Base-by-base conservation (phyloP, 2,113 vertebrate genomes). In the Sphyrna mokarran region DNA sequence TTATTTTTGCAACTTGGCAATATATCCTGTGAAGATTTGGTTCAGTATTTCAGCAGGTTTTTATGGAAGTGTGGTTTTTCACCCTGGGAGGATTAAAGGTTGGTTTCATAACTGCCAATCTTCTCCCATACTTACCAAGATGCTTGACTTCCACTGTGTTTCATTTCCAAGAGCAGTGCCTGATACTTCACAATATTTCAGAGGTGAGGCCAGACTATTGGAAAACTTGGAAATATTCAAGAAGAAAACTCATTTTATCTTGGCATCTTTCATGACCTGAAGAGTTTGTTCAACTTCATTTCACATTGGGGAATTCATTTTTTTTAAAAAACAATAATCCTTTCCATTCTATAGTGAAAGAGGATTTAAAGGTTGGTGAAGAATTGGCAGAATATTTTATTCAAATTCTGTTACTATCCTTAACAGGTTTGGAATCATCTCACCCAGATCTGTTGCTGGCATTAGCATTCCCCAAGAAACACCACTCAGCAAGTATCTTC, bases 371-470 rank as follows among this genome's bases (percentile, higher is more conserved):
- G 78, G n/a, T n/a, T 37, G 80, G 16, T 37, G 80, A 58, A 13
- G 87, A 61, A 29, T 86, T 86, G 83, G 40, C 18, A 22, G 37
- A 63, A 61, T 33, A 90, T 29, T 43, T 40, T 37, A 70, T n/a
- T 69, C 66, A 70, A 68, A 43, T 3, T 68, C 66, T 94, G 91
- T 11, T 94, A 22, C 10, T 94, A 20, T 40, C 63, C 48, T 94
- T 94, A 20, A 70, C 66, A 94, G 91, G 91, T 1, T 69, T 94
- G 91, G 91, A 94, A 69, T 94, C 68, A 94, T 94, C 91, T 13
- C 91, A 94, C 68, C 66, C 91, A 37, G 66, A 94, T 94, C 91
- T 94, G 37, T 70, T 94, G 91, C 66, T 94, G 91, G 91, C 91
- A 22, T 40, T 94, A 23, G 66, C 68, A 43, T 69, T 94, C 37